Percentiles rank a stretch among this genome's conserved stretches.
phyloP scores from a whole-genome alignment of 2,113 vertebrate species.

The Solenodon paradoxus region DNA sequence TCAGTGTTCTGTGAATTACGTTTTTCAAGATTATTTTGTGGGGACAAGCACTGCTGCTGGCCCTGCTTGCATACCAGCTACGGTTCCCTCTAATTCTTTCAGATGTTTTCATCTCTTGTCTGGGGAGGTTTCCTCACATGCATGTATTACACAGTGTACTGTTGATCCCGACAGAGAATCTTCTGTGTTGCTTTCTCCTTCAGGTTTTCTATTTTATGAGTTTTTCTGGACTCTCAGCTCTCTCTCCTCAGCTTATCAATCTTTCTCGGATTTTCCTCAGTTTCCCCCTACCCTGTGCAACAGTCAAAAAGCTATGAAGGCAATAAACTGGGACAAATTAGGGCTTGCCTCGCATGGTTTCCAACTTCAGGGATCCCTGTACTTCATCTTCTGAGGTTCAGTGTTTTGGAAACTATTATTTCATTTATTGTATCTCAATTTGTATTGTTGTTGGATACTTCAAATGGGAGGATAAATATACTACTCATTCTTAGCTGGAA shows the following conservation, averaged over 20 bases:
- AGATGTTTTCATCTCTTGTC: background rate
- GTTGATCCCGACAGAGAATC: background rate
- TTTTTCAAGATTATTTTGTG: background rate
- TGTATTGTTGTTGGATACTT: background rate
- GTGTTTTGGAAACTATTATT: background rate
- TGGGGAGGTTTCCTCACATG: background rate
- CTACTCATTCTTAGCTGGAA: background rate
- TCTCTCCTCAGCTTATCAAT: too few species aligned
- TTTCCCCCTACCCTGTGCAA: background rate
- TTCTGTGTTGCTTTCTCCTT: background rate
- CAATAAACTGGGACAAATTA: background rate
- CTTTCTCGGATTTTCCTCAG: background rate
- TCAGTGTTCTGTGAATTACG: background rate
- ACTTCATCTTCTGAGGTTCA: background rate
- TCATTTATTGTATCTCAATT: background rate
- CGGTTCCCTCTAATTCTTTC: background rate
- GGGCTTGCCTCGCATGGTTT: background rate
- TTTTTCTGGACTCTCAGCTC: background rate
- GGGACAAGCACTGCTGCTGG: background rate
- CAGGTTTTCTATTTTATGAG: background rate
- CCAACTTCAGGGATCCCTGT: background rate
- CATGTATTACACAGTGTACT: background rate
- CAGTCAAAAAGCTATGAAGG: background rate
- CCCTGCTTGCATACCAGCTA: rapidly evolving
- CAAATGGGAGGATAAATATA: background rate